Conservation (phyloP, 2,888 invertebrate species). For the Byasa hedistus region DNA sequence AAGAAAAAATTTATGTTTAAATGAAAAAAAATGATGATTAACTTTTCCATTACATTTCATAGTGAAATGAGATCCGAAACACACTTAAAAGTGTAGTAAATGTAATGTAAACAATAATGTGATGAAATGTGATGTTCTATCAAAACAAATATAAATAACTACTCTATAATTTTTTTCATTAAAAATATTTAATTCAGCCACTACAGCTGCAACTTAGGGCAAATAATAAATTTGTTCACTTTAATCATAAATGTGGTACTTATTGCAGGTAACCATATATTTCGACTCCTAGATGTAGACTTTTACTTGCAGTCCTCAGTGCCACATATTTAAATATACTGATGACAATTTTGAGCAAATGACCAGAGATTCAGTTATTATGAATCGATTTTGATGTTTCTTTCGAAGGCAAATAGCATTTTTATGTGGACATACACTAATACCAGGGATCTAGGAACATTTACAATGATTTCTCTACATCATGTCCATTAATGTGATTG, state of each 20-base stretch:
- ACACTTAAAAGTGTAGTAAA: constrained; percentile 30
- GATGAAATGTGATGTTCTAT: constrained; percentile 34
- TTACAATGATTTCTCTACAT: constrained; percentile 51
- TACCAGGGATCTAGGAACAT: constrained; percentile 64
- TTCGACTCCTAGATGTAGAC: constrained; percentile 28
- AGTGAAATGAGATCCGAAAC: constrained; percentile 48
- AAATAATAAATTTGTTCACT: constrained; percentile 61
- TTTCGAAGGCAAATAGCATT: constrained; percentile 8
- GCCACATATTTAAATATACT: constrained; percentile 18
- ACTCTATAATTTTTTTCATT: constrained; percentile 33
- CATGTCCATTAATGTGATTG: constrained; percentile 54
- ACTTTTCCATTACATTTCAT: constrained; percentile 22
- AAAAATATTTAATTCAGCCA: constrained; percentile 28
- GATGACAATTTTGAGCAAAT: constrained; percentile 32
- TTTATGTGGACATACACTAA: constrained; percentile 35
- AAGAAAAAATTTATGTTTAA: constrained; percentile 40
- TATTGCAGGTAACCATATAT: constrained; percentile 59
- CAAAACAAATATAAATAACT: constrained; percentile 30
- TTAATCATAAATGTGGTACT: constrained; percentile 49
- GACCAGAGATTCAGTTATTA: constrained; percentile 7
- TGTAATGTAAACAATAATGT: constrained; percentile 27
- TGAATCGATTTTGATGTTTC: constrained; percentile 20
- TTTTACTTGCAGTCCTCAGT: constrained; percentile 26
- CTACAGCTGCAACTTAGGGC: constrained; percentile 63
- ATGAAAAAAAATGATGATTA: constrained; percentile 1